Evolutionary conservation across 2,888 invertebrate genomes (phyloP).

Genomic region (Uropetala carovei): DNA sequence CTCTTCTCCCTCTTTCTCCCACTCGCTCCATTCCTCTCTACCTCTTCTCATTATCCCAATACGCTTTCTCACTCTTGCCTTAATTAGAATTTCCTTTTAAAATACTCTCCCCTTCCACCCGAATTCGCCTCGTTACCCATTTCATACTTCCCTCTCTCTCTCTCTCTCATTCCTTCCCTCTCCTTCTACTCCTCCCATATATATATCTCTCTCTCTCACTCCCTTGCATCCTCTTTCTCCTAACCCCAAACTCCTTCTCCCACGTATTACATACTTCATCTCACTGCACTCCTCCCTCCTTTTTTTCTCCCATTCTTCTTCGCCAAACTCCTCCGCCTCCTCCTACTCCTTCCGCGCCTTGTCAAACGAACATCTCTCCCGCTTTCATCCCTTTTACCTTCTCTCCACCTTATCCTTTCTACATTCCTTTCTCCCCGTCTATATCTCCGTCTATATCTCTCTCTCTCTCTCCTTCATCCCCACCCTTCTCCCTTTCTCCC

Average conservation of each 20-base stretch:
- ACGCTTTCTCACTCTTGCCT: not conserved
- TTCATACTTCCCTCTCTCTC: too few species aligned
- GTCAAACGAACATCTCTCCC: not conserved
- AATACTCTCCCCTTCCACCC: not conserved
- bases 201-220: too few species aligned
- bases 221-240: too few species aligned
- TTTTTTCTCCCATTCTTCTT: too few species aligned
- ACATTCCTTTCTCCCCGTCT: not conserved
- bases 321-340: not conserved
- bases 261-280: too few species aligned
- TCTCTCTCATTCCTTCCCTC: too few species aligned
- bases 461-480: not conserved
- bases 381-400: not conserved
- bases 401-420: not conserved
- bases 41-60: conserved; percentile 18
- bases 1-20: not conserved
- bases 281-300: too few species aligned
- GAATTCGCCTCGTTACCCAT: not conserved
- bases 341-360: not conserved
- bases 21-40: not conserved
- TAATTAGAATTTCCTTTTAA: conserved; percentile 15
- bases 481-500: not conserved
- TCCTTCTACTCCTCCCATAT: too few species aligned
- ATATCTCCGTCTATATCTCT: not conserved
- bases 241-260: too few species aligned